These are phyloP conservation scores for Anoplopoma fimbria DNA, from an alignment of 2,113 vertebrate genomes.

Conservation along the genomic window DNA sequence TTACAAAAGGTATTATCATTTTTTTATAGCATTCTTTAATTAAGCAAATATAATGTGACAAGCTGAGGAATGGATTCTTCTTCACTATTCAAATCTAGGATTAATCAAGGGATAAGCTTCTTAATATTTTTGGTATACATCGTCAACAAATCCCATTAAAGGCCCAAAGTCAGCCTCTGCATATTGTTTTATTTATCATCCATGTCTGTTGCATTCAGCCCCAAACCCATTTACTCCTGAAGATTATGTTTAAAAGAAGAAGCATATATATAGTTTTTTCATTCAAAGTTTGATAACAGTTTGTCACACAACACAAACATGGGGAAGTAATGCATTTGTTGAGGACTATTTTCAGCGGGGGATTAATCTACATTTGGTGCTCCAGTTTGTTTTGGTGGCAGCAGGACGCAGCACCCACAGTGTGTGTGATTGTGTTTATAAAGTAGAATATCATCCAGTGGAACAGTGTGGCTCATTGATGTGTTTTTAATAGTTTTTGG, in stretches of 20 bases:
- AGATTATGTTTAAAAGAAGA: neutral
- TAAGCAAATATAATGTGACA: neutral
- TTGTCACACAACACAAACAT: neutral
- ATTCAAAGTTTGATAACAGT: neutral
- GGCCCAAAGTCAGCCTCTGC: neutral
- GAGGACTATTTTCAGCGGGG: neutral
- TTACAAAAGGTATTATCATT: neutral
- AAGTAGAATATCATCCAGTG: neutral
- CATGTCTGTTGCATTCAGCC: neutral
- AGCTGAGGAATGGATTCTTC: neutral
- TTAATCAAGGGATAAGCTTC: neutral
- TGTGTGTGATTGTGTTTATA: neutral
- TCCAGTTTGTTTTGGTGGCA: neutral
- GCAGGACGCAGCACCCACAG: neutral
- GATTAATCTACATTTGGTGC: neutral
- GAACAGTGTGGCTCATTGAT: neutral
- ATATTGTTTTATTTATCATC: neutral
- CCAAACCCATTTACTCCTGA: neutral
- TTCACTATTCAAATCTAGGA: neutral
- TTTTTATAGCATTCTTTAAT: neutral
- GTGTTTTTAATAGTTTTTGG: neutral
- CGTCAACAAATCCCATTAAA: neutral
- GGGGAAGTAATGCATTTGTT: neutral
- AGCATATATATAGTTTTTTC: neutral
- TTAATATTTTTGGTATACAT: neutral